Evolutionary conservation across 2,797 vertebrate genomes (phyloP).

Genomic region (Sebastes baramenuke): DNA sequence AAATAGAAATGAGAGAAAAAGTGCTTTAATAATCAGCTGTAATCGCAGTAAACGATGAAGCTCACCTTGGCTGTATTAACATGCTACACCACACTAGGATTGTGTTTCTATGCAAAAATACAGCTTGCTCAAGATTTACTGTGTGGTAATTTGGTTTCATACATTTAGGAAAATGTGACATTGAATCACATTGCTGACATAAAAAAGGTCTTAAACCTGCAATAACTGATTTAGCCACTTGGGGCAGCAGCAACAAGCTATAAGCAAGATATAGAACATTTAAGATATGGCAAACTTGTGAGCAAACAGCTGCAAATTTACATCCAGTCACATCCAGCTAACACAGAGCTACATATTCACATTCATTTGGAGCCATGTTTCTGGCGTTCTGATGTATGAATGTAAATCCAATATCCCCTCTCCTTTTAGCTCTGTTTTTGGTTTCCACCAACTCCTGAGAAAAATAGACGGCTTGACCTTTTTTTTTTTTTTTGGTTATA

Average conservation of each 20-base stretch:
- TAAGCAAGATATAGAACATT: background rate
- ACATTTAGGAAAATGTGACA: background rate
- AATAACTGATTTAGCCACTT: background rate
- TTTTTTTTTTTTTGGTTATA: background rate
- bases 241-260: background rate
- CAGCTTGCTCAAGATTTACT: background rate
- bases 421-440: background rate
- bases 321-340: background rate
- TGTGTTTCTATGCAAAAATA: background rate
- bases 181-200: background rate
- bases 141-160: background rate
- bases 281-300: background rate
- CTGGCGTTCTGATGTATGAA: background rate
- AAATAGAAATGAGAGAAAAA: background rate
- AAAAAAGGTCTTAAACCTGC: background rate
- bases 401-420: background rate
- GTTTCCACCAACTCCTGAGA: background rate
- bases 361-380: background rate
- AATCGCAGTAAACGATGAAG: background rate
- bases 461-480: background rate
- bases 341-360: background rate
- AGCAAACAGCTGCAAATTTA: background rate
- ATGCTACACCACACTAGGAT: background rate
- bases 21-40: background rate
- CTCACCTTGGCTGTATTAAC: background rate